A percentile compares a stretch with the other conserved stretches of the same genome.
These are phyloP conservation scores for Carlito syrichta DNA, from an alignment of 2,113 vertebrate species.

Conservation along the genomic window DNA sequence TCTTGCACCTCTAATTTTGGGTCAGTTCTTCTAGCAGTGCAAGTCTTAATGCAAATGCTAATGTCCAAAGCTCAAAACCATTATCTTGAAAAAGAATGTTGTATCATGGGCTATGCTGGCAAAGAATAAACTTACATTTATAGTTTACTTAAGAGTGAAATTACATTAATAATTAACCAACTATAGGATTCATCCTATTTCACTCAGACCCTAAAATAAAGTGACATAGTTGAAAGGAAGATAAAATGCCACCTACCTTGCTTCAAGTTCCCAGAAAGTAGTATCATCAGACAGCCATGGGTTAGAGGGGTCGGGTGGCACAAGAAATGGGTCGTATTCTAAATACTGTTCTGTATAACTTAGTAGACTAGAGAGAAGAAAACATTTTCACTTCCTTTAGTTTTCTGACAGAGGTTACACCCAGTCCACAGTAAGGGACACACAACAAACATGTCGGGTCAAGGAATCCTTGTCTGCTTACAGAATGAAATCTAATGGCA, in stretches of 20 bases:
- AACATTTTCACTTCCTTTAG: background rate
- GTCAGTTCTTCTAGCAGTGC: background rate
- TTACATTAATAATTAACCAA: background rate
- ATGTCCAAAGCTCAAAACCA: background rate
- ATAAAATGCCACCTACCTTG: slow-evolving; percentile 84
- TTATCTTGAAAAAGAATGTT: background rate
- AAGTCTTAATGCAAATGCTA: background rate
- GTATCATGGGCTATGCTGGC: background rate
- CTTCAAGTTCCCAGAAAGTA: slow-evolving; percentile 95
- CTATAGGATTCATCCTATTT: background rate
- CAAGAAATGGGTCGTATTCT: slow-evolving; percentile 98
- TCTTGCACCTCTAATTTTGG: background rate
- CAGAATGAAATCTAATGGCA: background rate
- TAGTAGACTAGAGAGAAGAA: slow-evolving; percentile 87
- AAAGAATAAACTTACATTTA: background rate
- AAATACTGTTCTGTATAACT: slow-evolving; percentile 96
- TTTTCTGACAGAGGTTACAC: background rate
- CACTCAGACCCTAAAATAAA: background rate
- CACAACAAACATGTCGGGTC: background rate
- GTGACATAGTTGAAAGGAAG: background rate
- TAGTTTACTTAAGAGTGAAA: background rate
- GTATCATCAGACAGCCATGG: slow-evolving; percentile 97
- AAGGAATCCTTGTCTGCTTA: background rate
- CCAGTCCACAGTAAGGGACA: background rate
- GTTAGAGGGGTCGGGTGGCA: slow-evolving; percentile 93